These are phyloP conservation scores for Larimichthys crocea DNA, from an alignment of 2,113 vertebrate species.

Conservation along the genomic window DNA sequence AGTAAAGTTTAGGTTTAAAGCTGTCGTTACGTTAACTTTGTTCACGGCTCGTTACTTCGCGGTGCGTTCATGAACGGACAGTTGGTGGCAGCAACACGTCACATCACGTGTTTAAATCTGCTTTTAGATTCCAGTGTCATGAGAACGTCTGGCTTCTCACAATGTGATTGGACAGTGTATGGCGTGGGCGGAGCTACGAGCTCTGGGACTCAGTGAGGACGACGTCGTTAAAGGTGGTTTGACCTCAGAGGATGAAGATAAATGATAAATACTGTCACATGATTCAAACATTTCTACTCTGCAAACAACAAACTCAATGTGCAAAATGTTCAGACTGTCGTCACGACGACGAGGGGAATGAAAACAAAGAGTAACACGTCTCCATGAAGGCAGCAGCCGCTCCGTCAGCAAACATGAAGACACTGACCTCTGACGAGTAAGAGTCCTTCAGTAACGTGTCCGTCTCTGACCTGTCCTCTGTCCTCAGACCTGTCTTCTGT, in stretches of 20 bases:
- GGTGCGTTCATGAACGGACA: too few species aligned
- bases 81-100: too few species aligned
- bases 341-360: too few species aligned
- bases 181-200: conserved; percentile 21
- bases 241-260: background rate
- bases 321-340: background rate
- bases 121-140: background rate
- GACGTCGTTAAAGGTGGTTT: background rate
- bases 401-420: background rate
- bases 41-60: too few species aligned
- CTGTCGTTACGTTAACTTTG: too few species aligned
- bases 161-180: conserved; percentile 17
- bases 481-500: too few species aligned
- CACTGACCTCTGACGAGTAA: background rate
- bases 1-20: too few species aligned
- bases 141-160: background rate
- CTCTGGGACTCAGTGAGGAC: background rate
- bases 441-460: too few species aligned
- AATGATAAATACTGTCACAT: background rate
- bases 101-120: too few species aligned
- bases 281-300: background rate
- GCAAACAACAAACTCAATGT: background rate
- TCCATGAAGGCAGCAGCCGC: background rate
- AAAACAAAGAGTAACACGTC: background rate
- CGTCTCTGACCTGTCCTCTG: too few species aligned